Conservation (phyloP, 2,113 vertebrate genomes). For the Epinephelus cyanopodus region DNA sequence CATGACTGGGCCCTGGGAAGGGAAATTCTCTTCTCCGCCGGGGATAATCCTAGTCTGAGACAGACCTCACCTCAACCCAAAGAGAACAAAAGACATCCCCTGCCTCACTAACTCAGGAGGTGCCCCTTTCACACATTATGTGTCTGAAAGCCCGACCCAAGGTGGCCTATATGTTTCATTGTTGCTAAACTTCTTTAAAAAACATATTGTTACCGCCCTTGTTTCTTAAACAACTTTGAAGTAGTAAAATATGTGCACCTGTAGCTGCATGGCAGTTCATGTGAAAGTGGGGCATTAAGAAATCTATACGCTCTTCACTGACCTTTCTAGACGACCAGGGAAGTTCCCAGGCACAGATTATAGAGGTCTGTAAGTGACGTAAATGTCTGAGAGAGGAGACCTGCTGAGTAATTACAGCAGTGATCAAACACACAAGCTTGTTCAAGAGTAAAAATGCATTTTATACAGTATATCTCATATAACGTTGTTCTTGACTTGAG, state of each 20-base stretch:
- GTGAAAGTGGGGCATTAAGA: slow-evolving; percentile 33
- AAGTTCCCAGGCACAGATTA: slow-evolving; percentile 42
- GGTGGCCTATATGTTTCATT: slow-evolving; percentile 40
- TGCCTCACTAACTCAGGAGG: slow-evolving; percentile 67
- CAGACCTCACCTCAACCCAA: slow-evolving; percentile 62
- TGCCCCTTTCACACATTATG: slow-evolving; percentile 57
- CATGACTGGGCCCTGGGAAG: slow-evolving; percentile 60
- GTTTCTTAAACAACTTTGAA: slow-evolving; percentile 24
- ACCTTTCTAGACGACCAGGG: slow-evolving; percentile 20
- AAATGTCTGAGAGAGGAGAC: slow-evolving; percentile 6
- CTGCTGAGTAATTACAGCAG: not conserved
- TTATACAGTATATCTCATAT: not conserved
- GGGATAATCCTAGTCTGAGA: slow-evolving; percentile 74
- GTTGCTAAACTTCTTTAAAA: slow-evolving; percentile 39
- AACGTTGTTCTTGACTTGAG: not conserved
- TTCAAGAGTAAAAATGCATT: not conserved
- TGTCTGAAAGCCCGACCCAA: slow-evolving; percentile 43
- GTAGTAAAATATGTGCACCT: slow-evolving; percentile 43
- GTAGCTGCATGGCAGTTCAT: slow-evolving; percentile 35
- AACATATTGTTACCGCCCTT: slow-evolving; percentile 3
- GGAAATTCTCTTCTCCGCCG: slow-evolving; percentile 49
- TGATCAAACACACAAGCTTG: slow-evolving; percentile 5
- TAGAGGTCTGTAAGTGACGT: slow-evolving; percentile 2
- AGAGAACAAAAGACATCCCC: slow-evolving; percentile 71
- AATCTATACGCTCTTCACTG: slow-evolving; percentile 15